Conservation (phyloP, 1,140 invertebrate genomes). For the Eumaeus atala region DNA sequence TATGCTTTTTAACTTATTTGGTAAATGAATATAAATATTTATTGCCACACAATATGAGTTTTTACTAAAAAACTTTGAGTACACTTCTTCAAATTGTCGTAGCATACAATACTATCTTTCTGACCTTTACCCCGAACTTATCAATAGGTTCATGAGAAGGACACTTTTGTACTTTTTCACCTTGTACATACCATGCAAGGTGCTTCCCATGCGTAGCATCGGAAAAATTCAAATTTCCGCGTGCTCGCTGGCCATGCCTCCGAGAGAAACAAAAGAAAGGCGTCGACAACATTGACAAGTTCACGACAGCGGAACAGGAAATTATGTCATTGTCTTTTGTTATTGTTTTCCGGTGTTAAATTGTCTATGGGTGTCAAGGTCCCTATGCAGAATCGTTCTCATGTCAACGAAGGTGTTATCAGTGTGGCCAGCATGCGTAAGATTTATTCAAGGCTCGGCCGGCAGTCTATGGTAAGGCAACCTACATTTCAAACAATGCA, state of each 20-base stretch:
- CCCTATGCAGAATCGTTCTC: constrained; percentile 10
- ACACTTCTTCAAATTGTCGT: too few species aligned
- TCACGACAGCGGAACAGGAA: constrained; percentile 47
- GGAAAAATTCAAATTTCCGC: constrained; percentile 23
- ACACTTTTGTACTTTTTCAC: too few species aligned
- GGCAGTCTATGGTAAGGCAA: constrained; percentile 20
- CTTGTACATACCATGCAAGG: too few species aligned
- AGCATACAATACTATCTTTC: too few species aligned
- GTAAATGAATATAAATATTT: too few species aligned
- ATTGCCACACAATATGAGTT: too few species aligned
- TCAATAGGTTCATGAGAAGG: too few species aligned
- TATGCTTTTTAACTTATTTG: too few species aligned
- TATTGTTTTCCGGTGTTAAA: constrained; percentile 37
- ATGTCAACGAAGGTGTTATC: constrained; percentile 20
- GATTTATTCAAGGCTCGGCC: constrained; percentile 26
- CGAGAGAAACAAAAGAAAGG: constrained; percentile 42
- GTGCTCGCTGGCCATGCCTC: constrained; percentile 19
- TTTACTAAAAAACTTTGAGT: too few species aligned
- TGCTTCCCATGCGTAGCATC: too few species aligned
- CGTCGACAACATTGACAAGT: constrained; percentile 46
- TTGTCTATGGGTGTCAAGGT: constrained; percentile 39
- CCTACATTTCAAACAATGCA: constrained; percentile 28
- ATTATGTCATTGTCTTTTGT: constrained; percentile 39
- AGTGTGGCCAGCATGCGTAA: constrained; percentile 23
- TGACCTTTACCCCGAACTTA: too few species aligned